phyloP scores from a whole-genome alignment of 2,113 vertebrate species.

The Cichladusa arquata region DNA sequence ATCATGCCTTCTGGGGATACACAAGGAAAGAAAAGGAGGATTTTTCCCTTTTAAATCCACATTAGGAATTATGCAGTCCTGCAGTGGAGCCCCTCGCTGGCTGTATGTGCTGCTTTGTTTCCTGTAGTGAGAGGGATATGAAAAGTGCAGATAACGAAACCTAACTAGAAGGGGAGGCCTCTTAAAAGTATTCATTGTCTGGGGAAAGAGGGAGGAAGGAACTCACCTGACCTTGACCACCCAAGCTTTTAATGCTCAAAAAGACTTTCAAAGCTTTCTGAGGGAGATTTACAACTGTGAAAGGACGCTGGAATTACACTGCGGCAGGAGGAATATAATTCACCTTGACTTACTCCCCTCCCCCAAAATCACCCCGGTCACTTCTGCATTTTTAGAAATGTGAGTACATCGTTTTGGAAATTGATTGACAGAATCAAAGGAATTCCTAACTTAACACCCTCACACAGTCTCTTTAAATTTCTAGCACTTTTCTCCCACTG shows the following conservation, averaged over 20 bases:
- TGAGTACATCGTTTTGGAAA: background rate
- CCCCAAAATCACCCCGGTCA: background rate
- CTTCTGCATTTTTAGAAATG: background rate
- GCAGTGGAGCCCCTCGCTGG: background rate
- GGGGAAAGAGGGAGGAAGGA: slow-evolving; percentile 56
- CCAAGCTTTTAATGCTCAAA: slow-evolving; percentile 57
- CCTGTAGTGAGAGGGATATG: slow-evolving; percentile 15
- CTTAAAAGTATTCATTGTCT: slow-evolving; percentile 60
- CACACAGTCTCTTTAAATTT: background rate
- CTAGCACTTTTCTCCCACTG: background rate
- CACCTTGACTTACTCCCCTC: background rate
- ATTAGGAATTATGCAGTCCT: background rate
- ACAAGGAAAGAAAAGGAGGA: background rate
- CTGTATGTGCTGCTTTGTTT: slow-evolving; percentile 34
- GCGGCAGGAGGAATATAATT: background rate
- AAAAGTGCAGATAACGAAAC: slow-evolving; percentile 60
- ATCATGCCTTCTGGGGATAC: background rate
- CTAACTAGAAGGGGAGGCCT: slow-evolving; percentile 50
- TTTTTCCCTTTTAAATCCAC: background rate
- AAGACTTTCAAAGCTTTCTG: slow-evolving; percentile 50
- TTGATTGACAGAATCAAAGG: slow-evolving; percentile 10
- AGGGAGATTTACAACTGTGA: slow-evolving; percentile 47
- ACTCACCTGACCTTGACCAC: slow-evolving; percentile 62
- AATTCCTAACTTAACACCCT: background rate
- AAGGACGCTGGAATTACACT: slow-evolving; percentile 10